phyloP scores from a whole-genome alignment of 2,113 vertebrate genomes.

The Haliaeetus leucogaster region DNA sequence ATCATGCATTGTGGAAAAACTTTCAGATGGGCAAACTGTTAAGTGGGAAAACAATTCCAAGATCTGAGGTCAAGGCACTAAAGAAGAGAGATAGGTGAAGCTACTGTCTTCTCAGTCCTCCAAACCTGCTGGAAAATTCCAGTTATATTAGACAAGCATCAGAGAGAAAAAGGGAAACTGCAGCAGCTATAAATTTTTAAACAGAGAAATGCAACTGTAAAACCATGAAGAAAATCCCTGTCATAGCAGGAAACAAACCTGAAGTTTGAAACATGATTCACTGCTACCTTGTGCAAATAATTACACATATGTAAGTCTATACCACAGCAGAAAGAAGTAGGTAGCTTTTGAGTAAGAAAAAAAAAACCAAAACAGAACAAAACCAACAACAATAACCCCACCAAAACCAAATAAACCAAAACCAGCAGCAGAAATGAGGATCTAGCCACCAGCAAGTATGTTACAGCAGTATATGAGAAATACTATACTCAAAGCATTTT shows the following conservation, averaged over 20 bases:
- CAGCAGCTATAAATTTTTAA: not conserved
- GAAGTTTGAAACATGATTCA: not conserved
- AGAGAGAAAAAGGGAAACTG: not conserved
- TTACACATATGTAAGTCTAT: fast-evolving
- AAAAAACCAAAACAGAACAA: no score
- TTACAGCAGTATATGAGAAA: not conserved
- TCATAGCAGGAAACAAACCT: not conserved
- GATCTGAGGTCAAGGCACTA: not conserved
- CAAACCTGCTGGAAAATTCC: not conserved
- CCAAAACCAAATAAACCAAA: not conserved
- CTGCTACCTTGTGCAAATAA: not conserved
- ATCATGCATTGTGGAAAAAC: not conserved
- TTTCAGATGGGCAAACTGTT: not conserved
- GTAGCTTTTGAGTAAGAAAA: not conserved
- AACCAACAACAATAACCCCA: fast-evolving
- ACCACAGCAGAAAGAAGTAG: not conserved
- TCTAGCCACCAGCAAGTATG: not conserved
- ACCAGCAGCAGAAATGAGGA: not conserved
- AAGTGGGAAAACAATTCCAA: not conserved
- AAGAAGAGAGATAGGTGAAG: not conserved
- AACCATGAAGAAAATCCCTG: not conserved
- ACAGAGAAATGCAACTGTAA: not conserved
- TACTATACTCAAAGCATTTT: not conserved
- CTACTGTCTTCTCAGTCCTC: not conserved
- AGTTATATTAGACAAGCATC: not conserved